Base-by-base conservation (phyloP, 2,113 vertebrate genomes). In the Heterocephalus glaber region DNA sequence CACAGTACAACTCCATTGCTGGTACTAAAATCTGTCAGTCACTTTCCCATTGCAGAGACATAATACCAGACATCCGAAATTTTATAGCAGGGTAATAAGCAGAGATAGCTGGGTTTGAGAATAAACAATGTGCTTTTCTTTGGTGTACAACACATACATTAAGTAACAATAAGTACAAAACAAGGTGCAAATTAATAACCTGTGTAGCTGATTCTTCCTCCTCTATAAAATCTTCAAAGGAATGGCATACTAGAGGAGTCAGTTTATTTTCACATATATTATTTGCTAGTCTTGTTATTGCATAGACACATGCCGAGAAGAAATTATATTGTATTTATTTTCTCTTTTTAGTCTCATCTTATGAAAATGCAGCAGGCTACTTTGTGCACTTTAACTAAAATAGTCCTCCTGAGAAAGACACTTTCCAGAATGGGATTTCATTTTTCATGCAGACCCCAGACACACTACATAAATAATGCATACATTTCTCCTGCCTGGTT, bases 391-490 rank as follows among this genome's bases (percentile, higher is more conserved):
- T 56, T 60, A 93, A 91, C 92, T 96, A 94, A 95, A 94, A 87
- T 47, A 95, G 80, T 68, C 54, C 70, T 82, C 63, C 68, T 92
- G 95, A 80, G 89, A 87, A 97, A 90, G 90, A 74, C 85, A 65
- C 28, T 92, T 97, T 90, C 97, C 80, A 94, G 85, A 82, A 13
- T 68, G 12, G 56, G 84, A 58, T 91, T 96, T 96, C 94, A 94
- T 98, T 92, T 95, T 98, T 98, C 95, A 89, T 41, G 86, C 74
- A 94, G 56, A 63, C 94, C 95, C 80, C 93, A 97, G 97, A 92
- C 86, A 89, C 89, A 56, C 66, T 96, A 83, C 97, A 98, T 98
- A 98, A 98, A 98, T 98, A 98, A 98, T 96, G 58, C 85, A 95
- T 96, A 93, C 60, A 65, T 97, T 98, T 92, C 90, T 92, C 79